A percentile compares a stretch with the other conserved stretches of the same genome.
Conservation (phyloP, 2,888 invertebrate species). For the Seira musarum region DNA sequence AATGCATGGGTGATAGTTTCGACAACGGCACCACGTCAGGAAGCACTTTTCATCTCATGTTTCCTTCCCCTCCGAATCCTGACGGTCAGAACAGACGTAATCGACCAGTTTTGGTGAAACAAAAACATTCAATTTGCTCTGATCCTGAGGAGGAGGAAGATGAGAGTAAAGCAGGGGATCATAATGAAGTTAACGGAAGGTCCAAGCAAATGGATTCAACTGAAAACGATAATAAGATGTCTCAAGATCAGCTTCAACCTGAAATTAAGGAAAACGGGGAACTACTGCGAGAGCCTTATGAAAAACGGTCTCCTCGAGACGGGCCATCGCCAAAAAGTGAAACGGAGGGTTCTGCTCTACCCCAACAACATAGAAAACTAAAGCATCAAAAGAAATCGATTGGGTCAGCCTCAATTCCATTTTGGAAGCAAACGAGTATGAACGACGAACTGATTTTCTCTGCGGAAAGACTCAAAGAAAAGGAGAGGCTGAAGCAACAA, state of each 20-base stretch:
- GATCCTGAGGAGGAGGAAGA: conserved; percentile 70
- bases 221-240: background rate
- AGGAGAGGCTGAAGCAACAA: conserved; percentile 83
- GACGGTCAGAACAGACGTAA: conserved; percentile 25
- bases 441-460: conserved; percentile 92
- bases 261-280: background rate
- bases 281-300: background rate
- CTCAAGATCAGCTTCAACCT: background rate
- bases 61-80: conserved; percentile 32
- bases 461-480: conserved; percentile 87
- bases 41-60: conserved; percentile 38
- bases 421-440: conserved; percentile 84
- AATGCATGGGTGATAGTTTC: conserved; percentile 63
- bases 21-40: conserved; percentile 54
- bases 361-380: conserved; percentile 27
- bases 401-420: conserved; percentile 51
- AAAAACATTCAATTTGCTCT: conserved; percentile 87
- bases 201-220: background rate
- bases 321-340: conserved; percentile 24
- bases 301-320: conserved; percentile 33
- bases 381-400: conserved; percentile 54
- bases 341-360: background rate
- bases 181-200: conserved; percentile 70
- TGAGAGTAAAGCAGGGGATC: conserved; percentile 70
- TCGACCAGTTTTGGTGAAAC: conserved; percentile 84